phyloP scores from a whole-genome alignment of 2,797 vertebrate genomes.

The Aphelocoma californica region DNA sequence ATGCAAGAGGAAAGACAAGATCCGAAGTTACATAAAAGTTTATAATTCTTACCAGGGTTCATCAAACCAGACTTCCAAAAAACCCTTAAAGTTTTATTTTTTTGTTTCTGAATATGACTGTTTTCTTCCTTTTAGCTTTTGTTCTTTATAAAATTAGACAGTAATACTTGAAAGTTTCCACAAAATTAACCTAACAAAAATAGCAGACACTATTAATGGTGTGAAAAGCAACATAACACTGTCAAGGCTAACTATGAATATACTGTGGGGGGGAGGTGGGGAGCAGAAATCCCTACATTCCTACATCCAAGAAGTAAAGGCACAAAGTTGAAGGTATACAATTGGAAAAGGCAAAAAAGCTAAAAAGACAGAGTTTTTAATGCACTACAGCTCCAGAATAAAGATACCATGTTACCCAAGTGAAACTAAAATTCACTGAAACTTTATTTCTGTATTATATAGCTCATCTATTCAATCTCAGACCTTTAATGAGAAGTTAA shows the following conservation, averaged over 20 bases:
- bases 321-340: not conserved
- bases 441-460: not conserved
- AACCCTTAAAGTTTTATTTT: rapidly evolving
- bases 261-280: not conserved
- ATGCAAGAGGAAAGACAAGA: not conserved
- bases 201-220: not conserved
- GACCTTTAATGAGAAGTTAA: not conserved
- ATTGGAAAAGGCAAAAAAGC: not conserved
- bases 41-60: not conserved
- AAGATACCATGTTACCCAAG: not conserved
- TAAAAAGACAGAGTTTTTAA: not conserved
- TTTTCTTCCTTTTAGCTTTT: not conserved
- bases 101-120: not conserved
- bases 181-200: not conserved
- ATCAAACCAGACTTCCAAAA: not conserved
- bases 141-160: not conserved
- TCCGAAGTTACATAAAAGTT: not conserved
- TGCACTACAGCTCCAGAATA: not conserved
- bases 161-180: not conserved
- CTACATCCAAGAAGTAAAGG: not conserved
- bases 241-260: not conserved
- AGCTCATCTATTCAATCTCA: not conserved
- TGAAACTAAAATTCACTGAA: not conserved
- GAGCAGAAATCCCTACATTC: not conserved
- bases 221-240: not conserved